Evolutionary conservation across 2,797 vertebrate genomes (phyloP).

Genomic region (Anableps anableps): DNA sequence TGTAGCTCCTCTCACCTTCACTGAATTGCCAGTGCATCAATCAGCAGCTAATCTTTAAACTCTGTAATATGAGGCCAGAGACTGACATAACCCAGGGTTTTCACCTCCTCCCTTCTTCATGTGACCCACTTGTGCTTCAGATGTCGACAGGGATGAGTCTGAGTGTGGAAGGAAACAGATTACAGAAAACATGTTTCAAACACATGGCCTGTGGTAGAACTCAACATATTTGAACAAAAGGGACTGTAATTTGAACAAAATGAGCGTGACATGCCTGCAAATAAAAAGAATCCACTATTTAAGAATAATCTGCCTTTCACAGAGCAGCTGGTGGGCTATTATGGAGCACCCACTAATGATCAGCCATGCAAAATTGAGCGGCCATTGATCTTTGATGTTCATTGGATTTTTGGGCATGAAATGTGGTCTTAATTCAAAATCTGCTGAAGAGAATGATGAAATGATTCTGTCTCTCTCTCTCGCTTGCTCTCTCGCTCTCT

Average conservation of each 20-base stretch:
- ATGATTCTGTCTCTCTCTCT: neutral
- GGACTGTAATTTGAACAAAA: constrained; percentile 64
- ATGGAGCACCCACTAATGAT: constrained; percentile 73
- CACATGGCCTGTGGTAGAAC: constrained; percentile 23
- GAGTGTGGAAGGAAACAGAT: constrained; percentile 37
- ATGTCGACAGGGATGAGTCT: constrained; percentile 8
- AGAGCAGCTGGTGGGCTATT: constrained; percentile 76
- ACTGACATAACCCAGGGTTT: constrained; percentile 32
- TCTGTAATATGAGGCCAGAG: constrained; percentile 17
- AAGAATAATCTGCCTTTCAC: constrained; percentile 63
- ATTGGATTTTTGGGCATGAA: constrained; percentile 49
- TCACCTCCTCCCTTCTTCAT: neutral
- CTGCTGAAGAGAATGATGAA: constrained; percentile 16
- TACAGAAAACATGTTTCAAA: constrained; percentile 21
- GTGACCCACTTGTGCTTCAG: constrained; percentile 1
- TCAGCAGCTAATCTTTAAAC: constrained; percentile 55
- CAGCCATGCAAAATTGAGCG: constrained; percentile 76
- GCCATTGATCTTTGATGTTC: constrained; percentile 65
- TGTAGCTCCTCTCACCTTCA: constrained; percentile 64
- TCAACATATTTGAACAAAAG: constrained; percentile 47
- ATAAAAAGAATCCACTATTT: constrained; percentile 44
- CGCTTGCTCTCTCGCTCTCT: neutral
- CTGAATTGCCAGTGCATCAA: constrained; percentile 53
- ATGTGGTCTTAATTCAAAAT: constrained; percentile 33
- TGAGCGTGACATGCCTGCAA: constrained; percentile 47